Conservation (phyloP, 2,888 invertebrate genomes). For the Oscheius myriophilus region DNA sequence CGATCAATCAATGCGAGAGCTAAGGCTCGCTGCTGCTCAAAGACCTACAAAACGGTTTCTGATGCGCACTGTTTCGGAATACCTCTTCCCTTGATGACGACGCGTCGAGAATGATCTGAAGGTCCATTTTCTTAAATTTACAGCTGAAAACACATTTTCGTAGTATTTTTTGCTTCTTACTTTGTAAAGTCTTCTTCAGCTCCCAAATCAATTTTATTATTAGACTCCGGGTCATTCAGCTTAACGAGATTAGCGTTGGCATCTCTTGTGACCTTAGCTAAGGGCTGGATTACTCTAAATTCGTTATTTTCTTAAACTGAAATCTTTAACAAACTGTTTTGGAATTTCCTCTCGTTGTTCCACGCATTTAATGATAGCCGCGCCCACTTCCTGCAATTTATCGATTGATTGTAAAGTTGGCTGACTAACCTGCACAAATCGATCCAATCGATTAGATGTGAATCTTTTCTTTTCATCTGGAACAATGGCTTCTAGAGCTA, state of each 20-base stretch:
- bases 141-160: slow-evolving; percentile 13
- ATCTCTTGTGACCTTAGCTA: not conserved
- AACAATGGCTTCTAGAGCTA: not conserved
- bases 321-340: too few relatives aligned
- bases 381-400: slow-evolving; percentile 6
- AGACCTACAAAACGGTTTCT: slow-evolving; percentile 35
- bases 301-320: too few relatives aligned
- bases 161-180: not conserved
- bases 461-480: slow-evolving; percentile 6
- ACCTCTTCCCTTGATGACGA: slow-evolving; percentile 59
- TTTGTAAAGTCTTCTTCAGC: slow-evolving; percentile 2
- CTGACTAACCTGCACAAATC: slow-evolving; percentile 1
- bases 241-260: not conserved
- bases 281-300: slow-evolving; percentile 3
- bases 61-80: not conserved
- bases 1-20: slow-evolving; percentile 60
- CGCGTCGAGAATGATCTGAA: slow-evolving; percentile 62
- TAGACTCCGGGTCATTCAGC: slow-evolving; percentile 2
- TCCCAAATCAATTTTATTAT: not conserved
- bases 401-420: too few relatives aligned
- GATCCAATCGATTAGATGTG: slow-evolving; percentile 5
- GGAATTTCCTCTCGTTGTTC: not conserved
- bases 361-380: slow-evolving; percentile 15
- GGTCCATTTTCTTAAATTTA: slow-evolving; percentile 54
- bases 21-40: slow-evolving; percentile 65